phyloP scores from a whole-genome alignment of 2,888 invertebrate genomes.

The Thelaira solivaga region DNA sequence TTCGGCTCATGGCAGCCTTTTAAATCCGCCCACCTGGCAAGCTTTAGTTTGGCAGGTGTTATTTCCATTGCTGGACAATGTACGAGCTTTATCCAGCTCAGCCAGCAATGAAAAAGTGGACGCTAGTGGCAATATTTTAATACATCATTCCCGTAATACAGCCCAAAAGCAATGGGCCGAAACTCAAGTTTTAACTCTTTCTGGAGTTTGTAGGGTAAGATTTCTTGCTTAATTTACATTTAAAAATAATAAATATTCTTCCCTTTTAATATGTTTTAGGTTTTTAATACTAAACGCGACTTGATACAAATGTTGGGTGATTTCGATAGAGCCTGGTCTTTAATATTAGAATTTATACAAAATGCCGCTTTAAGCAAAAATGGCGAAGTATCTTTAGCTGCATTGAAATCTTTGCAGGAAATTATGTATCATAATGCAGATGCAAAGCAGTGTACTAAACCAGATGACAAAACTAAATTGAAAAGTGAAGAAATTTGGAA shows the following conservation, averaged over 20 bases:
- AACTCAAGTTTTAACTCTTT: conserved; percentile 93
- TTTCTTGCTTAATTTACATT: not conserved
- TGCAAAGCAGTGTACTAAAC: conserved; percentile 66
- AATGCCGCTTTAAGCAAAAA: conserved; percentile 94
- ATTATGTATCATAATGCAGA: conserved; percentile 85
- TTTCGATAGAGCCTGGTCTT: conserved; percentile 95
- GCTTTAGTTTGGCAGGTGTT: conserved; percentile 96
- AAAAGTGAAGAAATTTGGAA: conserved; percentile 84
- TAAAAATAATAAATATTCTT: not conserved
- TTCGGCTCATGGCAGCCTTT: conserved; percentile 93
- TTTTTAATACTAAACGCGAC: conserved; percentile 93
- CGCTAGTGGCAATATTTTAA: conserved; percentile 94
- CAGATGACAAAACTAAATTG: conserved; percentile 66
- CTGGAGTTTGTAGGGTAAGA: conserved; percentile 91
- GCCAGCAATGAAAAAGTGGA: conserved; percentile 86
- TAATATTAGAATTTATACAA: conserved; percentile 95
- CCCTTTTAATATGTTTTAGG: conserved; percentile 60
- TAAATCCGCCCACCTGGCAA: conserved; percentile 94
- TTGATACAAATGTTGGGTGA: conserved; percentile 90
- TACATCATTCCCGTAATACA: conserved; percentile 98
- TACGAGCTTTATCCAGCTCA: conserved; percentile 82
- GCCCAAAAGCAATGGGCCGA: conserved; percentile 99
- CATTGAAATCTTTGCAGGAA: conserved; percentile 97
- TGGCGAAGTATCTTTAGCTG: conserved; percentile 96
- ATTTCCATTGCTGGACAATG: conserved; percentile 95